Base-by-base conservation (phyloP, 2,888 invertebrate species). In the Thumatha senex region DNA sequence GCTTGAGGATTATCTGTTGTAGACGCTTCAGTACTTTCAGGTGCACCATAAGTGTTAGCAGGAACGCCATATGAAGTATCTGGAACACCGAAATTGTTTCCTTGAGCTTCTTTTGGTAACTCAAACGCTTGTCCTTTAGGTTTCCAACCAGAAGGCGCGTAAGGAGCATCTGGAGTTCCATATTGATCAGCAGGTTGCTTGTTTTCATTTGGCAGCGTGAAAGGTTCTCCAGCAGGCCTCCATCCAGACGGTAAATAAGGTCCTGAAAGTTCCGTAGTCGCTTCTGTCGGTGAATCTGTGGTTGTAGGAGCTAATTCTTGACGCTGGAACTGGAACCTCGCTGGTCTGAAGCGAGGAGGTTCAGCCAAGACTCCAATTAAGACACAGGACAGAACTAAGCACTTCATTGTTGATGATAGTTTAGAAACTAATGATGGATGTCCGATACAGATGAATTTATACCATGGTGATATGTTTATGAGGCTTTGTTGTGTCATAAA, bases 301-400 rank as follows among this genome's bases (percentile, higher is more conserved):
- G 90, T 89, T 0, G 89, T 85, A 7, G 91, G 88, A 15, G 83
- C 86, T 40, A 92, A 60, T 56, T 89, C 89, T 54, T 83, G 84
- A n/a, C 91, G 80, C 80, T 90, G 88, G 60, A 74, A 83, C 53
- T 88, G 74, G 70, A 89, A 86, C 84, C 89, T 86, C 86, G 86
- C 87, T 35, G 86, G 83, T 66, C 78, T 76, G 62, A 82, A 85
- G 74, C 91, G 89, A 85, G 92, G 92, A 29, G 76, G 84, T 60
- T 89, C 89, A 82, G 87, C 87, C 11, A 80, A 47, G 0, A 70
- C 86, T 29, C 76, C 79, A 9, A 67, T 71, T 34, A 82, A 48
- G 24, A 84, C 56, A 66, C 80, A 83, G 48, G 73, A 71, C 11
- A 88, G 51, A 4, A 90, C 62, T 12, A 84, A 55, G 54, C 74